Evolutionary conservation across 2,113 vertebrate species (phyloP).

Genomic region (Caranx ignobilis): DNA sequence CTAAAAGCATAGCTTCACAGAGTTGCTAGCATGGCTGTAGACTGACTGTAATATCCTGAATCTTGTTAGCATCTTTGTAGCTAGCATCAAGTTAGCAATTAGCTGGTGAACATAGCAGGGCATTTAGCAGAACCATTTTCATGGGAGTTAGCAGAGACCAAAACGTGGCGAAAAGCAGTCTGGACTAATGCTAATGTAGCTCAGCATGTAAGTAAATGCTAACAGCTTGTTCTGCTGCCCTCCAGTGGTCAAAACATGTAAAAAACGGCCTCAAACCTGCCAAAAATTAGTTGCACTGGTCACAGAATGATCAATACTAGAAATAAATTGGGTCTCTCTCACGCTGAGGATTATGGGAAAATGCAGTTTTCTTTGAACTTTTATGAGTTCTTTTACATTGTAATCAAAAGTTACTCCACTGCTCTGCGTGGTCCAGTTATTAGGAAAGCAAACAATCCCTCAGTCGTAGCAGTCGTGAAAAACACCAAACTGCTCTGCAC

Average conservation of each 20-base stretch:
- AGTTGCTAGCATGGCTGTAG: no score
- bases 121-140: no score
- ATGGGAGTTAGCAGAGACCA: no score
- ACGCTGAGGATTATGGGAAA: not conserved
- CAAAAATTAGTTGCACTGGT: no score
- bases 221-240: not conserved
- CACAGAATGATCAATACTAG: not conserved
- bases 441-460: not conserved
- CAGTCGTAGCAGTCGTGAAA: not conserved
- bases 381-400: not conserved
- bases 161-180: no score
- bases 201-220: not conserved
- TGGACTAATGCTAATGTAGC: not conserved
- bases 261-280: not conserved
- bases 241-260: not conserved
- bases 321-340: not conserved
- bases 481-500: conserved; percentile 7
- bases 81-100: no score
- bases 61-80: no score
- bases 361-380: conserved; percentile 5
- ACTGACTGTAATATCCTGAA: no score
- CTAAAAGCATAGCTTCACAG: no score
- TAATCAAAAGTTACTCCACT: conserved; percentile 2
- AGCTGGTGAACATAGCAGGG: no score
- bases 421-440: not conserved